phyloP scores from a whole-genome alignment of 2,113 vertebrate genomes.

The Condylura cristata region DNA sequence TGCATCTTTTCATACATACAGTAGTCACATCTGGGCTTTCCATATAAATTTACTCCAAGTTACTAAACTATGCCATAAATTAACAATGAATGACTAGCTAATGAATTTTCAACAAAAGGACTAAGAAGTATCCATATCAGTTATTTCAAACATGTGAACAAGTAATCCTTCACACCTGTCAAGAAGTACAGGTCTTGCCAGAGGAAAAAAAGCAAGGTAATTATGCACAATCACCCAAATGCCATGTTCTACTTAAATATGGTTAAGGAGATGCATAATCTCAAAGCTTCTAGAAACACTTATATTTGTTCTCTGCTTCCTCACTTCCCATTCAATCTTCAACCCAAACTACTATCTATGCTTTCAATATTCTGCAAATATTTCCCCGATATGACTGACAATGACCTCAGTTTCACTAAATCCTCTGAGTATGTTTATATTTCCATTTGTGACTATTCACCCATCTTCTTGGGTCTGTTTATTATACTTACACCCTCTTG shows the following conservation, averaged over 20 bases:
- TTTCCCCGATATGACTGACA: not conserved
- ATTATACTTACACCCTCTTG: not conserved
- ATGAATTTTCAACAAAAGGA: conserved; percentile 49
- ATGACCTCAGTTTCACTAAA: not conserved
- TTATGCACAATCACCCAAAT: not conserved
- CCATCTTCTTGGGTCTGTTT: not conserved
- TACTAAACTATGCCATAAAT: conserved; percentile 57
- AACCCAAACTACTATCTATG: not conserved
- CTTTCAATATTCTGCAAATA: not conserved
- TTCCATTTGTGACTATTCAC: not conserved
- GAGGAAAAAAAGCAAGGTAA: not conserved
- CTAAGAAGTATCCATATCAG: not conserved
- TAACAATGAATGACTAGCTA: conserved; percentile 21
- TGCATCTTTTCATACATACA: conserved; percentile 7
- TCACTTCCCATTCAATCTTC: not conserved
- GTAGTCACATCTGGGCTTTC: conserved; percentile 17
- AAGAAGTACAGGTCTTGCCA: not conserved
- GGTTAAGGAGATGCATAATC: not conserved
- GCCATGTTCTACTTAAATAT: not conserved
- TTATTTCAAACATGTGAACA: conserved; percentile 33
- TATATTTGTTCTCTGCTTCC: not conserved
- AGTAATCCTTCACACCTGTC: not conserved
- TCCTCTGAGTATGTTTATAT: not conserved
- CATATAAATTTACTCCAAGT: conserved; percentile 35
- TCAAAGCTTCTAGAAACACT: conserved; percentile 10